Evolutionary conservation across 2,888 invertebrate genomes (phyloP), one percentile per base, ranked within the genome.

Genomic region (Stenotaenia linearis): DNA sequence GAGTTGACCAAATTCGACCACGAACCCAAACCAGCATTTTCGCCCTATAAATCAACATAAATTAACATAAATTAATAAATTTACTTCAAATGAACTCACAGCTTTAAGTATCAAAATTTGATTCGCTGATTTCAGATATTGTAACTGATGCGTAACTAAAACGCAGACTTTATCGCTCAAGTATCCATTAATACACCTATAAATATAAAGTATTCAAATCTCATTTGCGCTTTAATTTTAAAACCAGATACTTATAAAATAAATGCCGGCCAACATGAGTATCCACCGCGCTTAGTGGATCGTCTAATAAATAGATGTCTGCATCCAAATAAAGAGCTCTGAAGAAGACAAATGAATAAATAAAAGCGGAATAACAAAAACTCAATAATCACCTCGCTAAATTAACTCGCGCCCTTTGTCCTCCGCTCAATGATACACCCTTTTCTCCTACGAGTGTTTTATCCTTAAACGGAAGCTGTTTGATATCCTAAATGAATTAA

Each of bases 101-200:
- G 86, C 85, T 82, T 86, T 86, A 79, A 88, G 84, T 32, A 88
- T 84, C 18, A 87, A 82, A 32, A 88, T 86, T 45, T 84, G 83
- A 81, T 86, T 85, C 2, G 87, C 86, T 28, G 84, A 83, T 74
- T 85, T 83, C 50, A 88, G 82, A 80, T 92, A 94, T 85, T 95
- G 95, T 78, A 94, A 86, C 85, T 95, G 95, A 87, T 96, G 94
- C 0, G 95, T 95, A 3, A 94, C 91, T 79, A 95, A 86, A 76
- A 95, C 88, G 0, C 92, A 90, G 9, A 92, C 91, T 85, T 92
- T 92, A n/a, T 89, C 88, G 61, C 88, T 88, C 79, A 95, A 86
- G 83, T 91, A 91, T 89, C 82, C 91, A 81, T 85, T 86, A 79
- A 93, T 91, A 79, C 92, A 86, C 79, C 86, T 79, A 77, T 7